Percentiles rank a stretch among this genome's conserved stretches.
These are phyloP conservation scores for Mionectes olivaceus DNA, from an alignment of 2,797 vertebrate genomes.

Conservation along the genomic window DNA sequence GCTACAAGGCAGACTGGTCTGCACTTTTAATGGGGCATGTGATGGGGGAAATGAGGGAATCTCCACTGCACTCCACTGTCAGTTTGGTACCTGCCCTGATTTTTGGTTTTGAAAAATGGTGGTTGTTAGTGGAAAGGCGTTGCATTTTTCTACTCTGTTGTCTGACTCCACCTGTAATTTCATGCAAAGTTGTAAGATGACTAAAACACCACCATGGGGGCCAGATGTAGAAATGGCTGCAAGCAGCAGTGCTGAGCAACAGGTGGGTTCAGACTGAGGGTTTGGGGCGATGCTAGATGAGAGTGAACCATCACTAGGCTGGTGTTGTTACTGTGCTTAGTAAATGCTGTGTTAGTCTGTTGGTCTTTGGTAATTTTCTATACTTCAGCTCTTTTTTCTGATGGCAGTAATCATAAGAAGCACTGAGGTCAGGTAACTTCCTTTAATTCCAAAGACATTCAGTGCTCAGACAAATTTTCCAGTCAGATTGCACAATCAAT, in stretches of 20 bases:
- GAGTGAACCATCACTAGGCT: neutral
- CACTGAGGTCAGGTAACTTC: rapidly evolving
- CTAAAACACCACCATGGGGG: neutral
- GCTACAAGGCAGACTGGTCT: neutral
- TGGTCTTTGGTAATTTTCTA: neutral
- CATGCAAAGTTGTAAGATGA: neutral
- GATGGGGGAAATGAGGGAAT: neutral
- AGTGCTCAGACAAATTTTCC: neutral
- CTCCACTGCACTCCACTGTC: neutral
- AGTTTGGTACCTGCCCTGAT: neutral
- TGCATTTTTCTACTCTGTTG: neutral
- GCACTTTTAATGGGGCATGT: too few species aligned
- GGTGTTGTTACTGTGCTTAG: neutral
- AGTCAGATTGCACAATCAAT: neutral
- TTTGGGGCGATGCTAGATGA: neutral
- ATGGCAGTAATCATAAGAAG: neutral
- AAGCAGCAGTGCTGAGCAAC: neutral
- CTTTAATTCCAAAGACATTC: neutral
- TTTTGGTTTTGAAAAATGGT: neutral
- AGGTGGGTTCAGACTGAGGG: neutral
- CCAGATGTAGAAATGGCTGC: neutral
- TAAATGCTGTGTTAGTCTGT: neutral
- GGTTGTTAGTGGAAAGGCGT: neutral
- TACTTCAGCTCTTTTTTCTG: neutral
- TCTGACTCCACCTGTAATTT: neutral